Conservation (phyloP, 2,113 vertebrate genomes). For the Heptranchias perlo region DNA sequence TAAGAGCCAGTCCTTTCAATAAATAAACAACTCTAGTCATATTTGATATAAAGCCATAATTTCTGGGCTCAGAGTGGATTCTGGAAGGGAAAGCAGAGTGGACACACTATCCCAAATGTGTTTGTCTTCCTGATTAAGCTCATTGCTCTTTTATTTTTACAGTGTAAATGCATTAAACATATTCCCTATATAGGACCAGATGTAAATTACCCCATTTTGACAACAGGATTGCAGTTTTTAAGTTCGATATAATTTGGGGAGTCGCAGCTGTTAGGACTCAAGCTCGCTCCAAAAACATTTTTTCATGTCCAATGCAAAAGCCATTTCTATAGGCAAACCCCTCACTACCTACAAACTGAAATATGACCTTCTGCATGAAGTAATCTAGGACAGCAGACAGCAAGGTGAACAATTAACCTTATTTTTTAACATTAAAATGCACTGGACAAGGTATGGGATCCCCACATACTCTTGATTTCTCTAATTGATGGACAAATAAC, state of each 20-base stretch:
- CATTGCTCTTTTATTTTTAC: not conserved
- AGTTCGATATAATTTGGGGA: not conserved
- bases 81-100: not conserved
- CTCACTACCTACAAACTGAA: not conserved
- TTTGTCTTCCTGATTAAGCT: not conserved
- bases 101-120: not conserved
- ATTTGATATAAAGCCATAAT: not conserved
- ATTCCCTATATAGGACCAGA: not conserved
- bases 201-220: not conserved
- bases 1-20: slow-evolving; percentile 11
- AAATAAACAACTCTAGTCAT: not conserved
- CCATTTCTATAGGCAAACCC: too few species aligned
- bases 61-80: too few species aligned
- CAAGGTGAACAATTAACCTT: not conserved
- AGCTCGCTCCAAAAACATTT: not conserved
- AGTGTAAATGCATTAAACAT: not conserved
- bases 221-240: not conserved
- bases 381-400: not conserved
- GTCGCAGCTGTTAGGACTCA: not conserved
- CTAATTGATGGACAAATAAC: not conserved
- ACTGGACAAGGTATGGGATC: not conserved
- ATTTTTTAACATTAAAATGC: not conserved
- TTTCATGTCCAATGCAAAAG: slow-evolving; percentile 7
- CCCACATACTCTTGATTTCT: too few species aligned
- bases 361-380: not conserved